A percentile compares a stretch with the other conserved stretches of the same genome.
These are phyloP conservation scores for Xiphorhynchus erythropygius DNA, from an alignment of 2,797 vertebrate genomes.

Conservation along the genomic window DNA sequence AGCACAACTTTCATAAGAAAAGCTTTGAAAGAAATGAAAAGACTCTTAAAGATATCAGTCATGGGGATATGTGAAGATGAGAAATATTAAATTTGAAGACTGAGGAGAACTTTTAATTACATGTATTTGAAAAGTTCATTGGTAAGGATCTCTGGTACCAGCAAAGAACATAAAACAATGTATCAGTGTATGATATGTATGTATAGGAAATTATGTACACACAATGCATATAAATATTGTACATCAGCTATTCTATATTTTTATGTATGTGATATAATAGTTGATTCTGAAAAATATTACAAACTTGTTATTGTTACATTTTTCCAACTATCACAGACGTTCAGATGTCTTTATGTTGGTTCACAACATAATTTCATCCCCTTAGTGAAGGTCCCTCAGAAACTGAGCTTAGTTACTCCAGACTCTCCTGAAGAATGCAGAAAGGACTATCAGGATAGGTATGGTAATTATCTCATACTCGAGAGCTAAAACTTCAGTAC, in stretches of 20 bases:
- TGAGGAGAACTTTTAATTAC: neutral
- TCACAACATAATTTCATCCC: neutral
- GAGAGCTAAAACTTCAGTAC: neutral
- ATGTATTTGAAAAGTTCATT: neutral
- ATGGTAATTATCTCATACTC: neutral
- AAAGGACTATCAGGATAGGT: neutral
- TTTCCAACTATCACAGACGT: neutral
- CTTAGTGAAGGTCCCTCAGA: neutral
- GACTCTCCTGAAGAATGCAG: neutral
- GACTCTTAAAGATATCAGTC: neutral
- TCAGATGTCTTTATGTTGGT: neutral
- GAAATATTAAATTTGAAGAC: neutral
- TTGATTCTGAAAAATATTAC: neutral
- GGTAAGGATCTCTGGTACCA: neutral
- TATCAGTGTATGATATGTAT: neutral
- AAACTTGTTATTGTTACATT: neutral
- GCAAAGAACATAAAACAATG: neutral
- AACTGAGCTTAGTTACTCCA: neutral
- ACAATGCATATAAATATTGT: neutral
- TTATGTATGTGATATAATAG: neutral
- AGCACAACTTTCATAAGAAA: neutral
- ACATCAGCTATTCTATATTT: neutral
- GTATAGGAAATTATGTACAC: neutral
- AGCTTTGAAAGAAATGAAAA: neutral
- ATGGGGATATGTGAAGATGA: neutral